phyloP scores from a whole-genome alignment of 2,113 vertebrate genomes.

The Trematomus loennbergii region DNA sequence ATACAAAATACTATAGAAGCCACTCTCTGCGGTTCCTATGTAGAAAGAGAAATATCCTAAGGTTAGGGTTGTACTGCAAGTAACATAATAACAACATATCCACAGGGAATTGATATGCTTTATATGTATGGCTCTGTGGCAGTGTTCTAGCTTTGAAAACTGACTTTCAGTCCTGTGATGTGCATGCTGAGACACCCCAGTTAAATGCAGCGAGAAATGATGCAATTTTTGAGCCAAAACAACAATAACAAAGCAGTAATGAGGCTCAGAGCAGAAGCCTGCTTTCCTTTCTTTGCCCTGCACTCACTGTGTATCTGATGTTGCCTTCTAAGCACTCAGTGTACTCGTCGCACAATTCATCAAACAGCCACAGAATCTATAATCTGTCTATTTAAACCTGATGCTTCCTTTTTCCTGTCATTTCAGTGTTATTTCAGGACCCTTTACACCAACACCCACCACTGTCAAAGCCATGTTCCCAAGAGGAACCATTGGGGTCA shows the following conservation, averaged over 20 bases:
- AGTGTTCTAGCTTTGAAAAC: not conserved
- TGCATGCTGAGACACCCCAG: no score
- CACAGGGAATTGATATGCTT: not conserved
- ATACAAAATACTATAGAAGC: not conserved
- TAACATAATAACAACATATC: not conserved
- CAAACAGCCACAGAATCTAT: not conserved
- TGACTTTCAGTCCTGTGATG: not conserved
- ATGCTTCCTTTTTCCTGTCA: not conserved
- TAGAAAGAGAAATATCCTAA: no score
- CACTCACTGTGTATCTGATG: not conserved
- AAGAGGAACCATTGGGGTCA: not conserved
- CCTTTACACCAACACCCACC: not conserved
- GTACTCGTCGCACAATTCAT: not conserved
- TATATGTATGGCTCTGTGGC: not conserved
- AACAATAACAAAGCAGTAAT: constrained; percentile 1
- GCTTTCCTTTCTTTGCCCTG: not conserved
- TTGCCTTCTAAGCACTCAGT: no score
- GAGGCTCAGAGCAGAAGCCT: not conserved
- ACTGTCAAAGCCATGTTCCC: constrained; percentile 12
- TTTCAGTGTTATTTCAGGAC: not conserved
- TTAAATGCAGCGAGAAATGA: not conserved
- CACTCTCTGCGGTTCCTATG: no score
- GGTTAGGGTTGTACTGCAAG: no score
- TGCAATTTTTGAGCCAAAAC: not conserved
- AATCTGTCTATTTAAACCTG: not conserved